Conservation (phyloP, 2,888 invertebrate species). For the Lingula anatina region DNA sequence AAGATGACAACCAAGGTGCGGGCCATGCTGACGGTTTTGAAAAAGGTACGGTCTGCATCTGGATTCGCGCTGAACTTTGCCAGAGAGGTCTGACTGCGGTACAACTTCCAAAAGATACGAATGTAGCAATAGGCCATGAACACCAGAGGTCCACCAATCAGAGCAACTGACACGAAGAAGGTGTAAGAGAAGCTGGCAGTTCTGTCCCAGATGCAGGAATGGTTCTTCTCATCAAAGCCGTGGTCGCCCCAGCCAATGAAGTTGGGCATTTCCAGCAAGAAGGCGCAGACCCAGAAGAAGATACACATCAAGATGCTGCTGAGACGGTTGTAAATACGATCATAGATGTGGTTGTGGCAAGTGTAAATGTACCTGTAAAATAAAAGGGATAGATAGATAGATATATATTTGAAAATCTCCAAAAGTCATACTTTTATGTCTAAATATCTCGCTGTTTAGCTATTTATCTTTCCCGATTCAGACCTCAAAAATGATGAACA, state of each 20-base stretch:
- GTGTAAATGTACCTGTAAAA: slow-evolving; percentile 29
- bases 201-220: slow-evolving; percentile 43
- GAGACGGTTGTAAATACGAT: slow-evolving; percentile 21
- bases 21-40: slow-evolving; percentile 27
- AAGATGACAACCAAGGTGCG: slow-evolving; percentile 32
- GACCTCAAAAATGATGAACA: too few relatives aligned
- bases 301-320: slow-evolving; percentile 23
- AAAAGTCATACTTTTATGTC: too few relatives aligned
- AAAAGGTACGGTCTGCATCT: too few relatives aligned
- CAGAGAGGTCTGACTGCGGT: too few relatives aligned
- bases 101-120: slow-evolving; percentile 26
- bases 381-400: too few relatives aligned
- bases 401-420: too few relatives aligned
- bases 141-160: slow-evolving; percentile 27
- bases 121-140: slow-evolving; percentile 28
- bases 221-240: slow-evolving; percentile 34
- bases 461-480: too few relatives aligned
- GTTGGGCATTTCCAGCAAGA: slow-evolving; percentile 34
- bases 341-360: slow-evolving; percentile 23
- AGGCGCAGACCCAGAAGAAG: slow-evolving; percentile 28
- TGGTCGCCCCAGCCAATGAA: slow-evolving; percentile 38
- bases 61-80: too few relatives aligned
- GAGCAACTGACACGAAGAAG: slow-evolving; percentile 25
- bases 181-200: slow-evolving; percentile 35
- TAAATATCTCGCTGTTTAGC: too few relatives aligned